phyloP scores from a whole-genome alignment of 1,140 invertebrate genomes.

The Pogonus chalceus region DNA sequence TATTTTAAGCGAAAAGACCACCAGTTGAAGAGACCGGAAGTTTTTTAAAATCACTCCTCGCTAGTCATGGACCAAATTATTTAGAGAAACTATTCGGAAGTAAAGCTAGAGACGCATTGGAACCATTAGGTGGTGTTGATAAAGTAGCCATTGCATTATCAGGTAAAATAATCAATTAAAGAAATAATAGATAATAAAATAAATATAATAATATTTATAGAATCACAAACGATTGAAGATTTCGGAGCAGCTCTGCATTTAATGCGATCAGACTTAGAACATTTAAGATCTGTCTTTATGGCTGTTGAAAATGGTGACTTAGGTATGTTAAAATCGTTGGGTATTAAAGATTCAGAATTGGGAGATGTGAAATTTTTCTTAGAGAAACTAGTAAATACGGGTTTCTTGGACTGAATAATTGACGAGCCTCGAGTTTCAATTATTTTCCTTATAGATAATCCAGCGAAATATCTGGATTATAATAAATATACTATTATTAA shows the following conservation, averaged over 20 bases:
- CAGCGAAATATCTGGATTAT: too few species aligned
- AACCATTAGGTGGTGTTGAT: conserved; percentile 83
- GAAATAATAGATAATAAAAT: not conserved
- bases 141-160: conserved; percentile 90
- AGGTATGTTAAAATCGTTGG: conserved; percentile 85
- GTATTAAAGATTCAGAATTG: conserved; percentile 90
- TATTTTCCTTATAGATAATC: too few species aligned
- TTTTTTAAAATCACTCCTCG: conserved; percentile 83
- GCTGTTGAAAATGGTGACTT: conserved; percentile 93
- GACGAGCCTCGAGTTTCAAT: too few species aligned
- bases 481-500: too few species aligned
- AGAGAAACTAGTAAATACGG: conserved; percentile 92
- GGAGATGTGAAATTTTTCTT: conserved; percentile 97
- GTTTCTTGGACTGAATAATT: conserved; percentile 85
- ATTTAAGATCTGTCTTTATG: conserved; percentile 88
- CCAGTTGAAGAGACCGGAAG: conserved; percentile 93
- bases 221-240: conserved; percentile 93
- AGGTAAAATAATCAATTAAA: conserved; percentile 46
- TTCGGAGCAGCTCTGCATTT: conserved; percentile 79
- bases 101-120: conserved; percentile 82
- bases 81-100: conserved; percentile 90
- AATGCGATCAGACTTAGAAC: conserved; percentile 79
- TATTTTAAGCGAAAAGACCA: conserved; percentile 84
- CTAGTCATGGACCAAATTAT: conserved; percentile 92
- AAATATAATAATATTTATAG: conserved; percentile 37